Evolutionary conservation across 2,113 vertebrate species (phyloP).

Genomic region (Colistium nudipinnis): DNA sequence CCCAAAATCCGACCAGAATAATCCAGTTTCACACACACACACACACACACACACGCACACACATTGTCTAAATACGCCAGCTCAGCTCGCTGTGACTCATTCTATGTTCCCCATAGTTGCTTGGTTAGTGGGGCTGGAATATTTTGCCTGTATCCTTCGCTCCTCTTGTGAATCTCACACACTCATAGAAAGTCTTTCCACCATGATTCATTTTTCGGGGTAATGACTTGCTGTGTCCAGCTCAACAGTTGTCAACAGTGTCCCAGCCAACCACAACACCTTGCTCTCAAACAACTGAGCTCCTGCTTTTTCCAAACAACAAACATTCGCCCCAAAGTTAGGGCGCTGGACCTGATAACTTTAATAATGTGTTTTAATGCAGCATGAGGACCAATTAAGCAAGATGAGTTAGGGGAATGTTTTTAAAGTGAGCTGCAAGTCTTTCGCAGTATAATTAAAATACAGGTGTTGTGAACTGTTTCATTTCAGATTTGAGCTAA

Average conservation of each 20-base stretch:
- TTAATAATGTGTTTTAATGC: not conserved
- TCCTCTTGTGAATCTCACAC: constrained; percentile 62
- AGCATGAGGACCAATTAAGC: constrained; percentile 21
- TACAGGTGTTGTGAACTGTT: constrained; percentile 12
- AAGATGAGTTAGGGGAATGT: not conserved
- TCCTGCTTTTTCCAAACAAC: constrained; percentile 24
- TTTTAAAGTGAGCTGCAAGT: not conserved
- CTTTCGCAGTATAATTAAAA: constrained; percentile 34
- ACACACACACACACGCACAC: constrained; percentile 54
- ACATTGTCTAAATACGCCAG: constrained; percentile 73
- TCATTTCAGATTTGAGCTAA: constrained; percentile 7
- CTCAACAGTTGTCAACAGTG: constrained; percentile 68
- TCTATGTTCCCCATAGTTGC: constrained; percentile 68
- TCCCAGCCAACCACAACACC: constrained; percentile 61
- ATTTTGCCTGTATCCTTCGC: constrained; percentile 60
- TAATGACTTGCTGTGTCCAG: constrained; percentile 58
- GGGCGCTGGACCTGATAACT: not conserved
- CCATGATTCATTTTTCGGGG: constrained; percentile 69
- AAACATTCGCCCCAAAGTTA: constrained; percentile 35
- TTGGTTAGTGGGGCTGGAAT: constrained; percentile 68
- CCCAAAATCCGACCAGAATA: constrained; percentile 71
- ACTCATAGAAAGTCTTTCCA: constrained; percentile 70
- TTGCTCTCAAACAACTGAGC: constrained; percentile 46
- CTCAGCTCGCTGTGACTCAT: constrained; percentile 73
- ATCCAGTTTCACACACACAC: constrained; percentile 52